phyloP scores from a whole-genome alignment of 2,797 vertebrate species.

The Limosa lapponica region DNA sequence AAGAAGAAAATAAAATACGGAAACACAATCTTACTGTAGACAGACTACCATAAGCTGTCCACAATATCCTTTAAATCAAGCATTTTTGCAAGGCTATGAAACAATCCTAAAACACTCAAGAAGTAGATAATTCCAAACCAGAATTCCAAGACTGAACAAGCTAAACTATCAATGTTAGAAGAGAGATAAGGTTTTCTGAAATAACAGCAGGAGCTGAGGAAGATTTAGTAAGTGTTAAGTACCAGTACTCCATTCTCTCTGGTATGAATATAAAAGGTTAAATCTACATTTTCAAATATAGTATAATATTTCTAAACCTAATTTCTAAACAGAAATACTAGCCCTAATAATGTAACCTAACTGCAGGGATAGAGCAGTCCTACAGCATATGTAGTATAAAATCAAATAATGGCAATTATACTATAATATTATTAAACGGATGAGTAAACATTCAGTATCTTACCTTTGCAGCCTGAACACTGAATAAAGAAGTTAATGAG shows the following conservation, averaged over 20 bases:
- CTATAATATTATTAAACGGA: background rate
- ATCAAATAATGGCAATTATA: background rate
- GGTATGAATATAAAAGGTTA: background rate
- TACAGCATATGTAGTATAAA: background rate
- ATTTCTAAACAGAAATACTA: background rate
- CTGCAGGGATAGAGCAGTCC: background rate
- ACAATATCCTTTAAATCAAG: background rate
- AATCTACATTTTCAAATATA: background rate
- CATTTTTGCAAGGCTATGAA: background rate
- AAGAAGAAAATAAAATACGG: background rate
- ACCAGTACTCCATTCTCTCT: background rate
- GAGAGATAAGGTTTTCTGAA: background rate
- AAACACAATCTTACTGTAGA: background rate
- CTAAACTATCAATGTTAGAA: background rate
- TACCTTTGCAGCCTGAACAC: constrained; percentile 99
- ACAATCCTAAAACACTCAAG: background rate
- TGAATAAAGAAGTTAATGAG: constrained; percentile 99
- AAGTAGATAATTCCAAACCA: background rate
- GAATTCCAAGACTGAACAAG: background rate
- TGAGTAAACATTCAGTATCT: background rate
- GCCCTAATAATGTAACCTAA: background rate
- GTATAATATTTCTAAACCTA: background rate
- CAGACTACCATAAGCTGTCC: background rate
- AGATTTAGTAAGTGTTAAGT: background rate
- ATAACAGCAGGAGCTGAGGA: background rate